Evolutionary conservation across 1,140 invertebrate species (phyloP), one percentile per base, ranked within the genome.

Genomic region (Andricus grossulariae): DNA sequence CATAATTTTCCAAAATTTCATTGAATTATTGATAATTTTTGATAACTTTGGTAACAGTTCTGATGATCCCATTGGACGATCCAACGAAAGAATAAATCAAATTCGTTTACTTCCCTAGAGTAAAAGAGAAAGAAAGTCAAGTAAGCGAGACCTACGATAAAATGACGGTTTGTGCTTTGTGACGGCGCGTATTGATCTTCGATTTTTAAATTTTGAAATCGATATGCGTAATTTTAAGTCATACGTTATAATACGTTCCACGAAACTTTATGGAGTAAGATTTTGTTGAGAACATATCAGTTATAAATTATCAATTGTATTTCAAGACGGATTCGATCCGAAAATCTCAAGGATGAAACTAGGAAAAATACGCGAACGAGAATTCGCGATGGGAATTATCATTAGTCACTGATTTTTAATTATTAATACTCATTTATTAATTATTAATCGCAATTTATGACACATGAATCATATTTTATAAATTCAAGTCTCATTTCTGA

Each of bases 271-370:
- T 66, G 57, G 25, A 66, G 12, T 25, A 21, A 39, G 60, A 66
- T 66, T 66, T 66, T 66, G 60, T 66, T 66, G 15, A 66, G 15
- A 66, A 66, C 60, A 66, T 66, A 66, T 66, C 60, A 66, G 39
- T n/a, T 32, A 39, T 39, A 39, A 39, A 39, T 39, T 39, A 39
- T 39, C 39, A 45, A 45, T 45, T 45, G 39, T 11, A 45, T 39
- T n/a, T 57, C 55, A 3, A 19, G 55, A 13, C 19, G 18, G 16
- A 57, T 19, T 57, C 4, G 25, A 57, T 21, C 18, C 13, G 13
- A 16, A 25, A 66, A 66, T n/a, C 8, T 6, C 10, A n/a, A 18
- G 18, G 54, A 8, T 3, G 54, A 13, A 55, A 39, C 21, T 32
- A 60, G 25, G 32, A 16, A 60, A 55, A 57, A 25, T 66, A 66